Evolutionary conservation across 2,797 vertebrate genomes (phyloP).

Genomic region (Nasua narica): DNA sequence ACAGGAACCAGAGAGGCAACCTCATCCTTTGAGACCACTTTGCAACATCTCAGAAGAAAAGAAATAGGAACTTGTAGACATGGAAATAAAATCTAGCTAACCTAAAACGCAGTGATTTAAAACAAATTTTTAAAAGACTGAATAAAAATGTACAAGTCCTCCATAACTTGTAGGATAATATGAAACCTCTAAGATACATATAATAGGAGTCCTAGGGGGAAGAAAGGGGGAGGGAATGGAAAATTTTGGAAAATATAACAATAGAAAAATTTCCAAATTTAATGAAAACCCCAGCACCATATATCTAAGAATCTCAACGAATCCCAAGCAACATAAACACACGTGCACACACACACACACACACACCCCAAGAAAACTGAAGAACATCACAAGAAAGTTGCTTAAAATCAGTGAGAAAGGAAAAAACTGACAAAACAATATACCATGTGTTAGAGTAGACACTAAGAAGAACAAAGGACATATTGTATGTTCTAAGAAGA

Average conservation of each 20-base stretch:
- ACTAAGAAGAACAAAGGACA: background rate
- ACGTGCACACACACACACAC: background rate
- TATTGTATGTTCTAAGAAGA: background rate
- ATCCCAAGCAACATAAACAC: background rate
- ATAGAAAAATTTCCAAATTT: background rate
- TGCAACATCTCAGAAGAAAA: background rate
- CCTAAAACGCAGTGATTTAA: background rate
- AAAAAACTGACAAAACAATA: background rate
- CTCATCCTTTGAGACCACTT: background rate
- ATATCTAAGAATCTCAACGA: background rate
- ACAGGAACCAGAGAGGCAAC: background rate
- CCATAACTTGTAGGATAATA: background rate
- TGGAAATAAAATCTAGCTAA: background rate
- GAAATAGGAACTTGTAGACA: background rate
- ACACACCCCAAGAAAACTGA: background rate
- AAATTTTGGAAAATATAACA: background rate
- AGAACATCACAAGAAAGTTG: background rate
- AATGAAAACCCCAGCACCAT: background rate
- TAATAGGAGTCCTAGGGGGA: background rate
- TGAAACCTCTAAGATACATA: background rate
- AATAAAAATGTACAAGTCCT: background rate
- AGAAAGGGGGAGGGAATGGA: rapidly evolving
- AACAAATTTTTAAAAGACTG: background rate
- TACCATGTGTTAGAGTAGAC: background rate
- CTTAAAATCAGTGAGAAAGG: background rate